These are phyloP conservation scores for Tribolium freemani DNA, from an alignment of 2,888 invertebrate species.

Conservation along the genomic window DNA sequence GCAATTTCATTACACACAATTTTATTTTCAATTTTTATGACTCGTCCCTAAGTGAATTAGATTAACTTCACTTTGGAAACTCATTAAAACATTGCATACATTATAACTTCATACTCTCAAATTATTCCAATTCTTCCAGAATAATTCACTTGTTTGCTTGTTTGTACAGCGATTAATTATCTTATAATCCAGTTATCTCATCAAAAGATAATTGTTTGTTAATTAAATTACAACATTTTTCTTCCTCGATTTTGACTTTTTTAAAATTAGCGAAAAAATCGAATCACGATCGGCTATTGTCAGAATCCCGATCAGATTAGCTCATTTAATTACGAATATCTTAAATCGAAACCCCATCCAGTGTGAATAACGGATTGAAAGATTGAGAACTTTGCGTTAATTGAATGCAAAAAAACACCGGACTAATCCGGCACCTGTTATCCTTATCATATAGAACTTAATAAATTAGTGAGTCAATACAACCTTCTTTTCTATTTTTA, in stretches of 20 bases:
- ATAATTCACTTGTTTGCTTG: not conserved
- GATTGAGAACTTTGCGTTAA: no score
- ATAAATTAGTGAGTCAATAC: no score
- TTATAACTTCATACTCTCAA: not conserved
- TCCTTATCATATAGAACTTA: no score
- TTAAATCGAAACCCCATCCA: not conserved
- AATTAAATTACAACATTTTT: not conserved
- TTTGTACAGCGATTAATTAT: not conserved
- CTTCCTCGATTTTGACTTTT: not conserved
- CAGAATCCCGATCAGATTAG: not conserved
- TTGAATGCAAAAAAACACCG: not conserved
- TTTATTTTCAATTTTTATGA: no score
- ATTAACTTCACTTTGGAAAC: not conserved
- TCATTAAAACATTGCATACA: not conserved
- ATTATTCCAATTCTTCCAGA: not conserved
- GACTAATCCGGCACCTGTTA: not conserved
- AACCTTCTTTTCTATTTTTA: no score
- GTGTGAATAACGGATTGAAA: not conserved
- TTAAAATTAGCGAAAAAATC: not conserved
- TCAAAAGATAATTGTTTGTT: not conserved
- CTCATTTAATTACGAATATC: not conserved
- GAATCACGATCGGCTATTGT: not conserved
- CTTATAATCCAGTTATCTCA: not conserved
- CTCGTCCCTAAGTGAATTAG: not conserved
- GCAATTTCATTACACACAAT: no score